Conservation (phyloP, 1,140 invertebrate genomes). For the Drosophila virilis region DNA sequence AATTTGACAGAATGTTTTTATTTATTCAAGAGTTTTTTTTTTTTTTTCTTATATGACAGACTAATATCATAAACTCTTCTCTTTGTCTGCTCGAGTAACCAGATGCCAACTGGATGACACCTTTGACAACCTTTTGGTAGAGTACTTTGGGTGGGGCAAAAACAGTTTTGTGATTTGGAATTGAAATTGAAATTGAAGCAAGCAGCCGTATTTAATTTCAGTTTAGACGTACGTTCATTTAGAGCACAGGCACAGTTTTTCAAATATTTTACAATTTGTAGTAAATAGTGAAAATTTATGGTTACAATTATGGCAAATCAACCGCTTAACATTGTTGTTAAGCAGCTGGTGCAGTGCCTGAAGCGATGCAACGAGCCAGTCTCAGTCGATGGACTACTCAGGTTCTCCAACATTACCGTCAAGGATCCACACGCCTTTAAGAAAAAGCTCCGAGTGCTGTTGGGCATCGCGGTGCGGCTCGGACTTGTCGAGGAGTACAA, state of each 20-base stretch:
- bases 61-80: constrained; percentile 61
- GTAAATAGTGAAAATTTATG: background rate
- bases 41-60: constrained; percentile 18
- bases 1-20: constrained; percentile 53
- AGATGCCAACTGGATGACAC: background rate
- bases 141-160: background rate
- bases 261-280: too few species aligned
- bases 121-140: background rate
- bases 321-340: background rate
- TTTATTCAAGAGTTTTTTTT: background rate
- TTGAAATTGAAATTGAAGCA: background rate
- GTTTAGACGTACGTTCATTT: background rate
- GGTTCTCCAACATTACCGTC: background rate
- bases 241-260: background rate
- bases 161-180: background rate
- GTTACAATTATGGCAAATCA: constrained; percentile 1
- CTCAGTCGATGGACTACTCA: background rate
- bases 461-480: constrained; percentile 5
- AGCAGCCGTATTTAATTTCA: background rate
- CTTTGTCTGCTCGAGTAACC: background rate
- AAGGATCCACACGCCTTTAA: background rate
- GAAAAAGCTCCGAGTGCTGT: background rate
- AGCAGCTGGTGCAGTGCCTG: constrained; percentile 11
- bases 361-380: constrained; percentile 16
- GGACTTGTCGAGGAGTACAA: constrained; percentile 32